Evolutionary conservation across 2,797 vertebrate genomes (phyloP).

Genomic region (Benthosema pterotum): DNA sequence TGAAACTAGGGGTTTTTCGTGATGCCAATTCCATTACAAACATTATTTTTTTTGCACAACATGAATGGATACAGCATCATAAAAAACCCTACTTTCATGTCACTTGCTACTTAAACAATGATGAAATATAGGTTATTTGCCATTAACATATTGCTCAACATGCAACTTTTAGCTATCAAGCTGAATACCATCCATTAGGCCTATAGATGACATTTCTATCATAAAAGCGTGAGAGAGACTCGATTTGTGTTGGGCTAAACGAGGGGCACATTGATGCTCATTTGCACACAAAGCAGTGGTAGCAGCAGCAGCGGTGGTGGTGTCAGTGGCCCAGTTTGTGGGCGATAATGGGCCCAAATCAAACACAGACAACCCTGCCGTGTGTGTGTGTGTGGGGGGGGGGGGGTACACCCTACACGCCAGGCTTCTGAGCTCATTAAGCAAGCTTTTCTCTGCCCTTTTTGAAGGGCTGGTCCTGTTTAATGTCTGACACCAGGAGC

Average conservation of each 20-base stretch:
- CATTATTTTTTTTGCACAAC: no score
- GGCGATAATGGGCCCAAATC: conserved; percentile 75
- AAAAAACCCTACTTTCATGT: no score
- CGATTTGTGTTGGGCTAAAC: conserved; percentile 46
- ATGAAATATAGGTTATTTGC: no score
- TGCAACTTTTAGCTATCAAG: no score
- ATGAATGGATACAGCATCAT: no score
- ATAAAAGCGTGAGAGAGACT: not conserved
- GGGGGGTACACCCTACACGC: conserved; percentile 62
- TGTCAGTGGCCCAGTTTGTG: conserved; percentile 48
- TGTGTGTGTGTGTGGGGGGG: no score
- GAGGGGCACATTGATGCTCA: conserved; percentile 46
- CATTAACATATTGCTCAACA: no score
- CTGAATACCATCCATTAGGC: no score
- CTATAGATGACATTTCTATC: no score
- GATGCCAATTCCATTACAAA: no score
- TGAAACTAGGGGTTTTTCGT: no score
- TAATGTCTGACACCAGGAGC: conserved; percentile 71
- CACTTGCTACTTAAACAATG: no score
- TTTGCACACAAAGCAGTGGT: conserved; percentile 58
- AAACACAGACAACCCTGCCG: conserved; percentile 72
- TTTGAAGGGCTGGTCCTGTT: conserved; percentile 66
- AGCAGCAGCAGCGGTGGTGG: conserved; percentile 27
- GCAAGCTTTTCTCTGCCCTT: conserved; percentile 67
- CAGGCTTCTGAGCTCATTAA: conserved; percentile 75